Base-by-base conservation (phyloP, 2,113 vertebrate species). In the Edolisoma coerulescens region DNA sequence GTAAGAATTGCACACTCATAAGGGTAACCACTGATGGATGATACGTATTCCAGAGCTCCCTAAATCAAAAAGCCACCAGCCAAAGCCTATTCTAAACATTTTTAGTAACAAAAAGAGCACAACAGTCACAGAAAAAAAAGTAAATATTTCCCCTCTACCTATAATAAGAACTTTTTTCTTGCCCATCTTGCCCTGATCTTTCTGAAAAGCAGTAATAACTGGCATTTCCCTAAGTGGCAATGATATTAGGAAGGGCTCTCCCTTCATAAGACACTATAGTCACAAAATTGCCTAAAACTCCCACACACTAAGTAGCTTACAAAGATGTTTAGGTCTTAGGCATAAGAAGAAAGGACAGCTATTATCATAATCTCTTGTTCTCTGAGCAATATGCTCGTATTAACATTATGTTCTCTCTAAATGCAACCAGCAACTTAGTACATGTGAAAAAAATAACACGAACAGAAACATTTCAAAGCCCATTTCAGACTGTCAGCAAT, bases 311-410 rank as follows among this genome's bases (percentile, higher is more conserved):
- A 69, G 63, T 47, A 74, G 61, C 68, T 84, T 87, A 68, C 56
- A 93, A 86, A 93, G 73, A 93, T 39, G 35, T 86, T 93, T 69
- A 92, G 52, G 56, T 87, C 65, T 93, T 35, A 82, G 37, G 69
- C 56, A 89, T 11, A 69, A 86, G 63, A 86, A 73, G 70, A 90
- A 86, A 86, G 52, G 63, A 80, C 73, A 89, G 76, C 52, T 68
- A 77, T 77, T 89, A 91, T 24, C 59, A 93, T 41, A 59, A 78
- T 59, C 73, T 92, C 90, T 91, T 86, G 84, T 74, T 74, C 70
- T 67, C 52, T 18, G 70, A 71, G 82, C 70, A 90, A 67, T 39
- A 71, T 32, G 53, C 49, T 71, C 64, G n/a, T 68, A 75, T 65
- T 84, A 90, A 81, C 49, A 84, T 45, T 19, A 78, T 33, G 32